These are phyloP conservation scores for Odontamblyopus rebecca DNA, from an alignment of 2,797 vertebrate species.

Conservation along the genomic window DNA sequence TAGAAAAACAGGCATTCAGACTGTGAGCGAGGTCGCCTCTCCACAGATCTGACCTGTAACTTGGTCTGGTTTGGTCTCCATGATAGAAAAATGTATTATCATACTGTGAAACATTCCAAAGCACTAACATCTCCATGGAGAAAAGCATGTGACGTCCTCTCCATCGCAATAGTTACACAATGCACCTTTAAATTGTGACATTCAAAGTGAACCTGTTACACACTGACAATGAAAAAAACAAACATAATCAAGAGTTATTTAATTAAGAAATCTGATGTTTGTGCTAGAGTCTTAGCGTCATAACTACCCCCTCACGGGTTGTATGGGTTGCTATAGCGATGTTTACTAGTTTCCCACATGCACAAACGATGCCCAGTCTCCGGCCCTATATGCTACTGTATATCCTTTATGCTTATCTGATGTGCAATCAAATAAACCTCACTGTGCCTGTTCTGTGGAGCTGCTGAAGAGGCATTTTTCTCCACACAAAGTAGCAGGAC, in stretches of 20 bases:
- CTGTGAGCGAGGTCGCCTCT: too few relatives aligned
- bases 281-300: not conserved
- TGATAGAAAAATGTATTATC: too few relatives aligned
- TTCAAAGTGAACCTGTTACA: not conserved
- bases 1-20: too few relatives aligned
- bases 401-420: conserved; percentile 3
- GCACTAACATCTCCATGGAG: too few relatives aligned
- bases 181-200: too few relatives aligned
- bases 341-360: not conserved
- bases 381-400: not conserved
- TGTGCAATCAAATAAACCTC: conserved; percentile 31
- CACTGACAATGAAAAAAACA: too few relatives aligned
- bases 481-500: conserved; percentile 10
- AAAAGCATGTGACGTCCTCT: too few relatives aligned
- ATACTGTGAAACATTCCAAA: too few relatives aligned
- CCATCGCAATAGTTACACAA: too few relatives aligned
- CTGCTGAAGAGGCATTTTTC: conserved; percentile 33
- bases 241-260: not conserved
- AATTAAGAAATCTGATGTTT: not conserved
- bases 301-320: not conserved
- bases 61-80: too few relatives aligned
- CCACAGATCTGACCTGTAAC: too few relatives aligned
- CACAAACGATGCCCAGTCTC: not conserved
- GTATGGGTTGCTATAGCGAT: not conserved
- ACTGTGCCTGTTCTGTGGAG: conserved; percentile 19